Base-by-base conservation (phyloP, 2,113 vertebrate species). In the Austrofundulus limnaeus region DNA sequence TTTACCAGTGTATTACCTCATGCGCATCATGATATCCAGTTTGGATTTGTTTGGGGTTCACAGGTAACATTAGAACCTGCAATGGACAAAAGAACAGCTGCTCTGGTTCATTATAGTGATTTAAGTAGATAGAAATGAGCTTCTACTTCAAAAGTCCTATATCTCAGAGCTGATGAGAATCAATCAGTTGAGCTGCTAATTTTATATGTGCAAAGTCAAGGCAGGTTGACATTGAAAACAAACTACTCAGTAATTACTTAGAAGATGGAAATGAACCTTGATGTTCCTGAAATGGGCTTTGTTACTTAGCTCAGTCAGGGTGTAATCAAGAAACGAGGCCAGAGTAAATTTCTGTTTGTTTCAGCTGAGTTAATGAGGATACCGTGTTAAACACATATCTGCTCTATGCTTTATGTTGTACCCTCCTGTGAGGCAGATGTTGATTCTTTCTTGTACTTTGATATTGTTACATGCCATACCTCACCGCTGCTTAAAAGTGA, bases 231-330 rank as follows among this genome's bases (percentile, higher is more conserved):
- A 45, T 66, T 47, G 68, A 55, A 70, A 59, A 61, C 65, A 55
- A 69, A 77, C 69, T 51, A 48, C 56, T 65, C 49, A 8, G 56
- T 78, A 72, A 84, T 86, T 85, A 79, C 67, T 61, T 49, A 2
- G 43, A 77, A 77, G 25, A 64, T 77, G 75, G 59, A 84, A 81
- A 85, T 84, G 45, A 85, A 84, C 56, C 72, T 70, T 77, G 66
- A 64, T 23, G 16, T 63, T 75, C 60, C 51, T 46, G 66, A 76
- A 83, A 85, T 67, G 75, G 79, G 49, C 46, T 56, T 75, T 31
- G 64, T 78, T 81, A 51, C 79, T 64, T 53, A 42, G 69, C 76
- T 72, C 70, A 80, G 65, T 52, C 56, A 63, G 76, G 28, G 64
- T 77, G 66, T 66, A 75, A 76, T 79, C 72, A 77, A 62, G 70